phyloP scores from a whole-genome alignment of 2,113 vertebrate species.

The Sander lucioperca region DNA sequence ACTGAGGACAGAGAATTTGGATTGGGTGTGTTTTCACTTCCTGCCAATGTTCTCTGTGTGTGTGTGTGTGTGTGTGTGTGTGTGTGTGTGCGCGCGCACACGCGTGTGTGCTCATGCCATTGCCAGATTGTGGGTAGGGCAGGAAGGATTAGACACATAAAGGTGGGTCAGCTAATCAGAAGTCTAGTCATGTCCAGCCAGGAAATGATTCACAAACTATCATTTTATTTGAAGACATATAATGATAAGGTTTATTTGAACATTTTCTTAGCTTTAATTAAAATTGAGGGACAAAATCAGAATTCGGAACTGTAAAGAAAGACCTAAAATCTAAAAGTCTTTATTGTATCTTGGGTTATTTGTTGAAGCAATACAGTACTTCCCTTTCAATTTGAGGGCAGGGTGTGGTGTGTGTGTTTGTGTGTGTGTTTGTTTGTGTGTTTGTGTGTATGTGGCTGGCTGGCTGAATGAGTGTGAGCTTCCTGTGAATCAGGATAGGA shows the following conservation, averaged over 20 bases:
- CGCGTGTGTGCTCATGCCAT: conserved; percentile 10
- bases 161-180: conserved; percentile 55
- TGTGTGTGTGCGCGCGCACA: not conserved
- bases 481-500: conserved; percentile 32
- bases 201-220: conserved; percentile 70
- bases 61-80: conserved; percentile 3
- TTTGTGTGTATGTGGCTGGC: not conserved
- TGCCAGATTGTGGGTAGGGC: conserved; percentile 57
- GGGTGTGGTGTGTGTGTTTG: not conserved
- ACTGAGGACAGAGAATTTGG: conserved; percentile 23
- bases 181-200: conserved; percentile 52
- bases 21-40: conserved; percentile 66
- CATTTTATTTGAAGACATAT: not conserved
- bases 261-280: not conserved
- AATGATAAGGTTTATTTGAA: not conserved
- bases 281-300: not conserved
- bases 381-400: not conserved
- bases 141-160: conserved; percentile 64
- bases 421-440: not conserved
- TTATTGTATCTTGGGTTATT: not conserved
- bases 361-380: not conserved
- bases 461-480: conserved; percentile 9
- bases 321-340: not conserved
- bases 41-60: conserved; percentile 30
- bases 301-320: not conserved